Evolutionary conservation across 2,113 vertebrate genomes (phyloP), one percentile per base, ranked within the genome.

Genomic region (Pipra filicauda): DNA sequence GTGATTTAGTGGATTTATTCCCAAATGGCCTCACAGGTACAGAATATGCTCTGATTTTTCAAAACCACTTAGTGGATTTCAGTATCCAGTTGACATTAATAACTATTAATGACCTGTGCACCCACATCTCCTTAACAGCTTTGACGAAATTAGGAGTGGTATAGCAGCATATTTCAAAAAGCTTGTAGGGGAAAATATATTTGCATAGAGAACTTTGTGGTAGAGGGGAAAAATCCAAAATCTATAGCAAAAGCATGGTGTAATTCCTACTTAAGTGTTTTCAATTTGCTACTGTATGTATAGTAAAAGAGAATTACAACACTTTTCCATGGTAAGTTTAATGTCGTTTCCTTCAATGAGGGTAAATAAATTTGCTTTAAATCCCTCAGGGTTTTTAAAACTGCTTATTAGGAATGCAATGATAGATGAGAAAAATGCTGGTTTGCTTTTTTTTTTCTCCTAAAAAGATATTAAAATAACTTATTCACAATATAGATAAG

Each of bases 301-400:
- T 39, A 75, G 64, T 17, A 3, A 61, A 81, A n/a, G 55, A 71
- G 87, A 95, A 91, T 86, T 88, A 46, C 62, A 84, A 69, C 57
- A 65, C 72, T 80, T 91, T 88, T 90, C 76, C 43, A 2, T 43
- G 59, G 30, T 54, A 75, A 93, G 70, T 93, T 95, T 83, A 94
- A 93, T 90, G 79, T 93, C 0, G 0, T 94, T 96, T 88, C 78
- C 80, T 93, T 88, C 93, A 88, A 39, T 44, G 49, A 95, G 74
- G 82, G 64, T 87, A 96, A 96, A 97, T 96, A 95, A 93, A 95
- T 95, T 94, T 96, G 55, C 88, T 95, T 92, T 80, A 73, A 88
- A 91, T 91, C 74, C 89, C 65, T 52, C 31, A 49, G 89, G 44
- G 88, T 70, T 67, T 93, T 87, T 74, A 88, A 74, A 93, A 31